Evolutionary conservation across 2,113 vertebrate genomes (phyloP).

Genomic region (Heliornis fulica): DNA sequence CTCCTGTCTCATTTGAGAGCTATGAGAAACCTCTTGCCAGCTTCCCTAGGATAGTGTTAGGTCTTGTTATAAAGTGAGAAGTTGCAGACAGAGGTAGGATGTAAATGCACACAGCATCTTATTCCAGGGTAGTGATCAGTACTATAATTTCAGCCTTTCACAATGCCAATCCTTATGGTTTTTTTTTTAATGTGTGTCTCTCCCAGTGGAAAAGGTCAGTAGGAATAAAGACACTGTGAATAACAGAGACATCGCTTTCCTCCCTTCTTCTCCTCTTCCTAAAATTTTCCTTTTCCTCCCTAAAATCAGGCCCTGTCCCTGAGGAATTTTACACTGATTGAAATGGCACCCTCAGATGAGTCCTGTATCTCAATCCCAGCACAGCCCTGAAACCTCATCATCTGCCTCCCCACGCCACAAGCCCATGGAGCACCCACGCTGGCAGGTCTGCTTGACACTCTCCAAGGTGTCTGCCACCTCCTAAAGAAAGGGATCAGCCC

Average conservation of each 20-base stretch:
- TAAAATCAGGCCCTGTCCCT: background rate
- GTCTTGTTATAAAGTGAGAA: background rate
- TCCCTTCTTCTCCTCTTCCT: background rate
- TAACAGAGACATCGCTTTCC: background rate
- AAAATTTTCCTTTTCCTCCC: background rate
- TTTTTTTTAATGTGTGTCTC: background rate
- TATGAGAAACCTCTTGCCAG: background rate
- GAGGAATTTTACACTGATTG: background rate
- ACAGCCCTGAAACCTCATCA: background rate
- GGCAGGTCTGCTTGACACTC: background rate
- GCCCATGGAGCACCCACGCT: background rate
- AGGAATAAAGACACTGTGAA: background rate
- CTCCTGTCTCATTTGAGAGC: background rate
- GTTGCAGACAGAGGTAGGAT: background rate
- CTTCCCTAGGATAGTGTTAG: background rate
- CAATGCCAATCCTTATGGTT: background rate
- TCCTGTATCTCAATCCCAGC: background rate
- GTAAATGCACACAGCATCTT: background rate
- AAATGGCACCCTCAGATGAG: background rate
- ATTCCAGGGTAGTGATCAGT: background rate
- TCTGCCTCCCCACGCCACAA: background rate
- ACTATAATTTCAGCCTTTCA: background rate
- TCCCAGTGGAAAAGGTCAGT: background rate
- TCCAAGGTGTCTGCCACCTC: background rate
- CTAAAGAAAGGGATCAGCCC: background rate